Evolutionary conservation across 2,888 invertebrate genomes (phyloP).

Genomic region (Cantharis lateralis): DNA sequence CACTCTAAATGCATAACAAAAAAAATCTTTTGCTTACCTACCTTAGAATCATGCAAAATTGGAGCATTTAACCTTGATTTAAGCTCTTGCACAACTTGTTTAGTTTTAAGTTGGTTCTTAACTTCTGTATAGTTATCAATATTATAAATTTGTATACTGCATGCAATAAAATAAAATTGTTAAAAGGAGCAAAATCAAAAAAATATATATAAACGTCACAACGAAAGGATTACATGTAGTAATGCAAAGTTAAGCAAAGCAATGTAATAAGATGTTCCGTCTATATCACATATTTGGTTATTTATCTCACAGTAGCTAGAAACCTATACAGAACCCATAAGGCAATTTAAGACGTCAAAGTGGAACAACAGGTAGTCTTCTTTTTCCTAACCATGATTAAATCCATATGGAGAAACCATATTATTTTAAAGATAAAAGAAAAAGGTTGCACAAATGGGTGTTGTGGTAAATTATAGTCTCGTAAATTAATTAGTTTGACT

Average conservation of each 20-base stretch:
- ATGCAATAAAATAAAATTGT: slow-evolving; percentile 21
- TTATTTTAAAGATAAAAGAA: background rate
- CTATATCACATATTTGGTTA: background rate
- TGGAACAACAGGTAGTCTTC: background rate
- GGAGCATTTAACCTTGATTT: slow-evolving; percentile 17
- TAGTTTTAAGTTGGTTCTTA: slow-evolving; percentile 19
- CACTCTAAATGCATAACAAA: background rate
- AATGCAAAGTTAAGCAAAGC: slow-evolving; percentile 1
- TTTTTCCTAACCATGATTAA: background rate
- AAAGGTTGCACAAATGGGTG: background rate
- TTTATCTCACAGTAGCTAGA: background rate
- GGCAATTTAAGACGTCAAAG: no score
- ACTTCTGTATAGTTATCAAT: slow-evolving; percentile 11
- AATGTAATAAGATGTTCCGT: background rate
- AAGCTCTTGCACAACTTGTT: slow-evolving; percentile 25
- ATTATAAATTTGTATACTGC: slow-evolving; percentile 17
- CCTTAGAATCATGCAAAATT: slow-evolving; percentile 4
- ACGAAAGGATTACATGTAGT: slow-evolving; percentile 8
- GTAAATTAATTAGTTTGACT: no score
- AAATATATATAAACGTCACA: slow-evolving; percentile 9
- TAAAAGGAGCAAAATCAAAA: slow-evolving; percentile 9
- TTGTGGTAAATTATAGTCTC: background rate
- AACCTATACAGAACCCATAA: background rate
- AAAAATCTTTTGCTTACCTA: slow-evolving; percentile 16
- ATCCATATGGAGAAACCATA: background rate